phyloP scores from a whole-genome alignment of 1,140 invertebrate species.

The Hypsibius dujardini region DNA sequence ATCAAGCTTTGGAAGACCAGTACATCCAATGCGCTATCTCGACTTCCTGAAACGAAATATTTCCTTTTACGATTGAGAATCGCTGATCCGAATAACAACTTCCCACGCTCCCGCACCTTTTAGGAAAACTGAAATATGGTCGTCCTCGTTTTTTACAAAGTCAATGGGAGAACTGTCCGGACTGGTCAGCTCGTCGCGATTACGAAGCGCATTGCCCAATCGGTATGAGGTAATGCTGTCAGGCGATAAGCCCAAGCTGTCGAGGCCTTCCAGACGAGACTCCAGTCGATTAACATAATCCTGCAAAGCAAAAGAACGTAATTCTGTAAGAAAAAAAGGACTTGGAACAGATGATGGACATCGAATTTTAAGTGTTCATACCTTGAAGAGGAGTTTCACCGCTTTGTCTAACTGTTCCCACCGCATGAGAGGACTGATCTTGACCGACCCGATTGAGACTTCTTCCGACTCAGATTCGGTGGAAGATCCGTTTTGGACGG shows the following conservation, averaged over 20 bases:
- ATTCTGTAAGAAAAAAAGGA: neutral
- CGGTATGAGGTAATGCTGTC: neutral
- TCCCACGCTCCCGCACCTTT: conserved; percentile 32
- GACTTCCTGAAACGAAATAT: conserved; percentile 39
- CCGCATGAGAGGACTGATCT: neutral
- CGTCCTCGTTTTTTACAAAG: conserved; percentile 43
- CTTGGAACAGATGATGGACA: neutral
- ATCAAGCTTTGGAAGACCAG: conserved; percentile 87
- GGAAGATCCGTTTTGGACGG: neutral
- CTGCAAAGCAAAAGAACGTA: neutral
- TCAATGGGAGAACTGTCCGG: conserved; percentile 5
- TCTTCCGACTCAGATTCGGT: neutral
- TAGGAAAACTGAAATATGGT: conserved; percentile 39
- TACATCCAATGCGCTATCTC: conserved; percentile 71
- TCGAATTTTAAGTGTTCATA: conserved; percentile 22
- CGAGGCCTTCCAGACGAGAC: neutral
- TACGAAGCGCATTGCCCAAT: neutral
- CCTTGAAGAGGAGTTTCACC: conserved; percentile 18
- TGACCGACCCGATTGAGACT: neutral
- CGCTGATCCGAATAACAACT: neutral
- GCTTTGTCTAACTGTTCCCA: conserved; percentile 18
- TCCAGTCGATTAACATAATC: neutral
- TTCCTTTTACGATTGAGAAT: neutral
- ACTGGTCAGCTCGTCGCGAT: neutral
- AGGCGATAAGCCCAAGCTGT: neutral